Percentiles rank a stretch among this genome's conserved stretches.
Evolutionary conservation across 2,113 vertebrate species (phyloP).

Genomic region (Nyctereutes procyonoides): DNA sequence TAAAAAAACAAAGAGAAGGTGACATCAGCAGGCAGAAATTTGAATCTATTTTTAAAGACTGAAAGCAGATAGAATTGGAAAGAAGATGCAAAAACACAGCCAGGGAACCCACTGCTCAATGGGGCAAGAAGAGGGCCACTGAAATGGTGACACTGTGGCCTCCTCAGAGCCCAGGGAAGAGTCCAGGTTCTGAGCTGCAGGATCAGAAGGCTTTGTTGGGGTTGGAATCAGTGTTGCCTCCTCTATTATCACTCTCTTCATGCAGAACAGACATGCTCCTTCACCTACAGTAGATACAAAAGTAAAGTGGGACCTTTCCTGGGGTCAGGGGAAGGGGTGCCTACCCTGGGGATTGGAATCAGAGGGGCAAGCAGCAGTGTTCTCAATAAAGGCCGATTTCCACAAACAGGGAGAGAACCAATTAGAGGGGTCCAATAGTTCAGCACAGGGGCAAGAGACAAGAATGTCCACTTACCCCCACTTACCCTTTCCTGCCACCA

Average conservation of each 20-base stretch:
- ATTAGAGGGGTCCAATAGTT: not conserved
- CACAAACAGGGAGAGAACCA: not conserved
- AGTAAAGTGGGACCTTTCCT: not conserved
- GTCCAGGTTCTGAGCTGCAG: too few species aligned
- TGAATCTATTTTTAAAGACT: not conserved
- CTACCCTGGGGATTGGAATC: not conserved
- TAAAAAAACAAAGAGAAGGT: not conserved
- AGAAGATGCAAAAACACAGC: not conserved
- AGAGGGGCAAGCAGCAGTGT: not conserved
- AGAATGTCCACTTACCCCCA: too few species aligned
- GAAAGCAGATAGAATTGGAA: not conserved
- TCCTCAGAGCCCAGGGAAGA: not conserved
- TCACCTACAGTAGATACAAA: not conserved
- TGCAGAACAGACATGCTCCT: not conserved
- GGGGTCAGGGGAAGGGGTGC: not conserved
- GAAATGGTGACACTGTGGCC: not conserved
- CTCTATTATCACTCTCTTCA: rapidly evolving
- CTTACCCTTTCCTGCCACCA: not conserved
- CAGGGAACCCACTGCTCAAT: not conserved
- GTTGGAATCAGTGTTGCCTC: rapidly evolving
- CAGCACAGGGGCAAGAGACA: not conserved
- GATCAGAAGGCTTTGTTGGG: not conserved
- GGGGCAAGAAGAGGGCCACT: not conserved
- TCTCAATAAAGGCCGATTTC: not conserved
- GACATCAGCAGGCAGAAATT: not conserved